phyloP scores from a whole-genome alignment of 1,140 invertebrate genomes.

The Yoshiicerus persimilis region DNA sequence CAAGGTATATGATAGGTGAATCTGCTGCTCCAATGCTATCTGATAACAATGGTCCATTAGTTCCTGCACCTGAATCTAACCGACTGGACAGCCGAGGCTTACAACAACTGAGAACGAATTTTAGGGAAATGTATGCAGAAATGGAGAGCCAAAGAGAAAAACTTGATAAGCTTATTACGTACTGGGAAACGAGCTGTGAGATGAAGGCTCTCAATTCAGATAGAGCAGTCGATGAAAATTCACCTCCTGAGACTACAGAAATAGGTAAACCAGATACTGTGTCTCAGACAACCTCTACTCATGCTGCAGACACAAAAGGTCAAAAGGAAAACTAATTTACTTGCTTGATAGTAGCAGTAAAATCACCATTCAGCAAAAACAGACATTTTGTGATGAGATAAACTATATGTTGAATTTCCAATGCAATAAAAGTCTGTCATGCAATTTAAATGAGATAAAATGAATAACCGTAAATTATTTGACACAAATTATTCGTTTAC shows the following conservation, averaged over 20 bases:
- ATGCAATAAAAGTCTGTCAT: neutral
- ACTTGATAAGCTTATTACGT: slow-evolving; percentile 24
- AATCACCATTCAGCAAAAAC: neutral
- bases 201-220: neutral
- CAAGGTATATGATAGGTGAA: neutral
- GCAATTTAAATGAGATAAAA: neutral
- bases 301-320: neutral
- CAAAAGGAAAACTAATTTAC: neutral
- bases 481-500: neutral
- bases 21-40: neutral
- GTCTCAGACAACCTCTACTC: neutral
- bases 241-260: neutral
- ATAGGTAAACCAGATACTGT: neutral
- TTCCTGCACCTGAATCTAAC: neutral
- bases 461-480: too few species aligned
- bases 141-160: slow-evolving; percentile 33
- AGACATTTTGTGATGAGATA: neutral
- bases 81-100: neutral
- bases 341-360: neutral
- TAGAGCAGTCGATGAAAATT: neutral
- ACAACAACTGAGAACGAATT: neutral
- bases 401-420: too few species aligned
- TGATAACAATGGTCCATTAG: neutral
- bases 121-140: slow-evolving; percentile 23
- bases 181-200: neutral